A percentile compares a stretch with the other conserved stretches of the same genome.
Conservation (phyloP, 2,113 vertebrate species). For the Echinops telfairi region DNA sequence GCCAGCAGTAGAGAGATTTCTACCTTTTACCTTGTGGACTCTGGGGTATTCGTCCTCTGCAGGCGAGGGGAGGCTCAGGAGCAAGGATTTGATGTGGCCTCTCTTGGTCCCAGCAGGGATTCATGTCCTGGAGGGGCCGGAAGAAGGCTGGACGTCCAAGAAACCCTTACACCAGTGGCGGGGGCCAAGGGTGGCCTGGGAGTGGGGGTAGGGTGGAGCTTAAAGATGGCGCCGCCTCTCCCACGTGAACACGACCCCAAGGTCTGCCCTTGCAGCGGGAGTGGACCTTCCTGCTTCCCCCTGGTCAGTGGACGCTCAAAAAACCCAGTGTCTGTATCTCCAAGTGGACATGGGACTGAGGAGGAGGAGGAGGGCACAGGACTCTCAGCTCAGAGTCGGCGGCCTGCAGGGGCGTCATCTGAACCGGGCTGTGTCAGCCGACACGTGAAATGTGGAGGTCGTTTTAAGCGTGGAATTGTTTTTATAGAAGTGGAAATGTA, state of each 20-base stretch:
- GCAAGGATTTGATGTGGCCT: background rate
- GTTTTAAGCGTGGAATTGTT: constrained; percentile 85
- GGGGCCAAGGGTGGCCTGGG: background rate
- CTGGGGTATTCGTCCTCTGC: constrained; percentile 77
- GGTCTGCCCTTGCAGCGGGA: background rate
- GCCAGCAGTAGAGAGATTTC: constrained; percentile 51
- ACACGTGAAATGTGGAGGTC: constrained; percentile 75
- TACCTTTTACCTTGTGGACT: constrained; percentile 83
- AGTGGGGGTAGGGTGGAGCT: background rate
- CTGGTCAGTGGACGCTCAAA: constrained; percentile 80
- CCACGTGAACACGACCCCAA: background rate
- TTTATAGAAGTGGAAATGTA: constrained; percentile 85
- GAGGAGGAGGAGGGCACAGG: constrained; percentile 73
- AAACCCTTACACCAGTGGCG: rapidly evolving
- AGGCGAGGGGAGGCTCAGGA: constrained; percentile 6
- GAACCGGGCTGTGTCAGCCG: constrained; percentile 80
- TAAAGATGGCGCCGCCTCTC: background rate
- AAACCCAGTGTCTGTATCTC: constrained; percentile 78
- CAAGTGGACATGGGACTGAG: constrained; percentile 85
- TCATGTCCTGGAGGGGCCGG: background rate
- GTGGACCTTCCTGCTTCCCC: background rate
- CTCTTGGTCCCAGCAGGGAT: background rate
- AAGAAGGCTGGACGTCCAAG: background rate
- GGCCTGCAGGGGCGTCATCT: constrained; percentile 75
- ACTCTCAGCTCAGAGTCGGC: constrained; percentile 75